A percentile compares a stretch with the other conserved stretches of the same genome.
These are phyloP conservation scores for Caloenas nicobarica DNA, from an alignment of 2,113 vertebrate genomes.

Conservation along the genomic window DNA sequence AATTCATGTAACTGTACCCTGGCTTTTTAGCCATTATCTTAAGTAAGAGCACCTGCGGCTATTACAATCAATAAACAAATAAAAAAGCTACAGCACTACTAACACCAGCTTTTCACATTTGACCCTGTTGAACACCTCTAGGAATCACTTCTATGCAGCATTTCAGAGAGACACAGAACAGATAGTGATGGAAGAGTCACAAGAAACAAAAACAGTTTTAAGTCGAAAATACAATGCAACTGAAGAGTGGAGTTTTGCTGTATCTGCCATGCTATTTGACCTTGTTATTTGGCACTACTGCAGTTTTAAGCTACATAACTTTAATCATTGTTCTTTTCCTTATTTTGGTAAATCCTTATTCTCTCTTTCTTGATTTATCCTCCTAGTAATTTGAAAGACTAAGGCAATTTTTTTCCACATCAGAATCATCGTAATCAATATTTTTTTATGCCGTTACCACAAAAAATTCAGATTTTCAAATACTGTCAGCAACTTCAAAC, in stretches of 20 bases:
- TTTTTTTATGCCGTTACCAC: background rate
- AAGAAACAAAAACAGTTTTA: background rate
- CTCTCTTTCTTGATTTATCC: background rate
- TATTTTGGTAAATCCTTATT: background rate
- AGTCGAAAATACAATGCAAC: background rate
- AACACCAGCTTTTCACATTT: background rate
- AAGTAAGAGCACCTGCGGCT: background rate
- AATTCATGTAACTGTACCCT: background rate
- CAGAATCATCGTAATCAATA: background rate
- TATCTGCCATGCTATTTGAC: background rate
- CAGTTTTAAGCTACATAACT: background rate
- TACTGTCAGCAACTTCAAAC: background rate
- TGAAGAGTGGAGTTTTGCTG: background rate
- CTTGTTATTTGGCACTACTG: background rate
- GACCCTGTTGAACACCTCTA: background rate
- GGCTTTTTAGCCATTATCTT: constrained; percentile 21
- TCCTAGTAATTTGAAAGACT: background rate
- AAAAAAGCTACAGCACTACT: background rate
- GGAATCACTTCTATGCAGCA: background rate
- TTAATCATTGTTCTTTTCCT: background rate
- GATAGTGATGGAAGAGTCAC: background rate
- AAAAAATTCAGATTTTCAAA: background rate
- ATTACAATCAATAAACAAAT: constrained; percentile 23
- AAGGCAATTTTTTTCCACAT: background rate
- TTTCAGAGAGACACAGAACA: background rate